Percentiles rank a stretch among this genome's conserved stretches.
Evolutionary conservation across 2,888 invertebrate species (phyloP).

Genomic region (Eustalomyia histrio): DNA sequence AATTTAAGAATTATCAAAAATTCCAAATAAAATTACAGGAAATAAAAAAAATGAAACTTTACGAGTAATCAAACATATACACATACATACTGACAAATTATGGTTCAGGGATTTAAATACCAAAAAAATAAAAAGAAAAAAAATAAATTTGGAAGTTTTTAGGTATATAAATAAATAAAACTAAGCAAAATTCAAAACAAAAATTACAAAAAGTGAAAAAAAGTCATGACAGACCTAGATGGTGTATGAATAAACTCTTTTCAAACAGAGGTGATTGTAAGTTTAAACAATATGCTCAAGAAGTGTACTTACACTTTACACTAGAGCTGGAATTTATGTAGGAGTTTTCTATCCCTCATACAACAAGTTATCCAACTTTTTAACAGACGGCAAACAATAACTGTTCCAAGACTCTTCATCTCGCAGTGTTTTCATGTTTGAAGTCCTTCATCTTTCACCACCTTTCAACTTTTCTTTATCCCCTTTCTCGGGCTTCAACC

Average conservation of each 20-base stretch:
- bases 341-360: no score
- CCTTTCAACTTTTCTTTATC: no score
- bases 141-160: neutral
- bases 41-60: slow-evolving; percentile 10
- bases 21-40: slow-evolving; percentile 40
- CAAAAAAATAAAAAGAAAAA: neutral
- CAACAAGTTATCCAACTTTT: no score
- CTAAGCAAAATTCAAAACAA: neutral
- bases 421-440: no score
- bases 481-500: no score
- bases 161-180: neutral
- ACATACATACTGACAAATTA: slow-evolving; percentile 4
- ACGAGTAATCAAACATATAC: neutral
- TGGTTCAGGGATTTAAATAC: slow-evolving; percentile 30
- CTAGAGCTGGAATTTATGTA: no score
- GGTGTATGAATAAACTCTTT: slow-evolving; percentile 21
- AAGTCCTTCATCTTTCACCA: no score
- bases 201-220: neutral
- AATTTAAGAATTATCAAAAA: slow-evolving; percentile 39
- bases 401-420: no score
- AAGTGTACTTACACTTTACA: neutral
- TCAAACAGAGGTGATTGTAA: slow-evolving; percentile 37
- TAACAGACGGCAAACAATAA: no score
- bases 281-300: slow-evolving; percentile 6
- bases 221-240: slow-evolving; percentile 44